Evolutionary conservation across 2,797 vertebrate species (phyloP).

Genomic region (Sciurus carolinensis): DNA sequence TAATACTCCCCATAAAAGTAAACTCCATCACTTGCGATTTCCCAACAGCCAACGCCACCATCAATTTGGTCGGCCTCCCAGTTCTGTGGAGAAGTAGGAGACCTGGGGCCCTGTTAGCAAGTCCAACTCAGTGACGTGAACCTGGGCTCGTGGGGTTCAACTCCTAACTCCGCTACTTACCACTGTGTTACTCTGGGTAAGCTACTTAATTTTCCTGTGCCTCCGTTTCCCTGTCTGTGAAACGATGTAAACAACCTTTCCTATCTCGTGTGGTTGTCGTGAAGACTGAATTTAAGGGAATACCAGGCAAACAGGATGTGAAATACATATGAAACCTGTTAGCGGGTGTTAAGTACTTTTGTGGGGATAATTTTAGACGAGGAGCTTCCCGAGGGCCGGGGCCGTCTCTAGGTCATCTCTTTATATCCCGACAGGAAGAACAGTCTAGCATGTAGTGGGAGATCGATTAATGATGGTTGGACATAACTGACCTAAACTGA

Average conservation of each 20-base stretch:
- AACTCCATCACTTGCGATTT: conserved; percentile 39
- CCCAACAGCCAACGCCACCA: neutral
- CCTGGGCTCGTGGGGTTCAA: neutral
- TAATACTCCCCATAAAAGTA: conserved; percentile 75
- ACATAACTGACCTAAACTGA: neutral
- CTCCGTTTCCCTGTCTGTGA: neutral
- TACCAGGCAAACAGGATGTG: neutral
- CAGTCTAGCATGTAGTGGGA: neutral
- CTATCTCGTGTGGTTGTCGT: neutral
- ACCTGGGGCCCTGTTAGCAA: neutral
- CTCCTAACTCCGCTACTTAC: neutral
- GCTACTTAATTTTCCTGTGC: neutral
- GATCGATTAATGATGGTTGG: neutral
- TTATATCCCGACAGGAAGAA: neutral
- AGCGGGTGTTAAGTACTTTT: neutral
- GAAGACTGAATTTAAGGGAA: neutral
- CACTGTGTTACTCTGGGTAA: neutral
- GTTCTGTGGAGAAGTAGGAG: neutral
- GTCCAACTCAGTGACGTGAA: neutral
- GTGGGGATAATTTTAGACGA: neutral
- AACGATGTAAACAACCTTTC: neutral
- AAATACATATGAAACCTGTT: neutral
- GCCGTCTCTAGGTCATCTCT: neutral
- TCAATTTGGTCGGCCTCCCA: neutral
- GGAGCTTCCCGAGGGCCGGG: neutral